phyloP scores from a whole-genome alignment of 2,888 invertebrate species.

The Polydesmus complanatus region DNA sequence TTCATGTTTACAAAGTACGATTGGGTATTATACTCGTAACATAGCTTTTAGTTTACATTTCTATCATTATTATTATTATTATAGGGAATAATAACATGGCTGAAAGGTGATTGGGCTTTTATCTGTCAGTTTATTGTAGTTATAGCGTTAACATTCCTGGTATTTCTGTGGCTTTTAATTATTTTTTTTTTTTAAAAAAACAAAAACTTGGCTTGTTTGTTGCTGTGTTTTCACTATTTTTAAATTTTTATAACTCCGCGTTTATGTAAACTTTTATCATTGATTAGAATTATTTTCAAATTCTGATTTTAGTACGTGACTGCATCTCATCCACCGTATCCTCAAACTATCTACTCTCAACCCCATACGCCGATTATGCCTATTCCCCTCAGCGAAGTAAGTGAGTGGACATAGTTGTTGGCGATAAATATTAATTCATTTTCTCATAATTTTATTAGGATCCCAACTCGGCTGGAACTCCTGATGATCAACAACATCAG shows the following conservation, averaged over 20 bases:
- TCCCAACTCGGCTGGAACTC: slow-evolving; percentile 18
- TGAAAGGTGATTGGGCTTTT: neutral
- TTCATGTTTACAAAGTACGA: too few species aligned
- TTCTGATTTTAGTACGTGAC: slow-evolving; percentile 16
- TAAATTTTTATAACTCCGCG: neutral
- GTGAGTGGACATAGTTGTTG: too few species aligned
- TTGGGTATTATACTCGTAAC: too few species aligned
- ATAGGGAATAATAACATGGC: neutral
- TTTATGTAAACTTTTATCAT: neutral
- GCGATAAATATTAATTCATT: neutral
- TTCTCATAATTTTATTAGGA: slow-evolving; percentile 3
- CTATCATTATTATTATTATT: neutral
- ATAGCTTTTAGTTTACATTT: too few species aligned
- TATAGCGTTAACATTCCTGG: neutral
- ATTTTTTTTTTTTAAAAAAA: neutral
- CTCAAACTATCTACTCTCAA: slow-evolving; percentile 17
- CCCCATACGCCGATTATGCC: slow-evolving; percentile 17
- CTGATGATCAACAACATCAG: slow-evolving; percentile 22
- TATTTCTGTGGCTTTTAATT: slow-evolving; percentile 1
- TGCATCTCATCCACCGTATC: slow-evolving; percentile 17
- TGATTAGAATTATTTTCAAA: neutral
- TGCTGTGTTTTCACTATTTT: neutral
- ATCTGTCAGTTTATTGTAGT: neutral
- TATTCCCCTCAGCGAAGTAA: slow-evolving; percentile 17
- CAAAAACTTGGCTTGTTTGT: neutral